A percentile compares a stretch with the other conserved stretches of the same genome.
These are phyloP conservation scores for Ceyx margarethae DNA, from an alignment of 2,113 vertebrate genomes.

Conservation along the genomic window DNA sequence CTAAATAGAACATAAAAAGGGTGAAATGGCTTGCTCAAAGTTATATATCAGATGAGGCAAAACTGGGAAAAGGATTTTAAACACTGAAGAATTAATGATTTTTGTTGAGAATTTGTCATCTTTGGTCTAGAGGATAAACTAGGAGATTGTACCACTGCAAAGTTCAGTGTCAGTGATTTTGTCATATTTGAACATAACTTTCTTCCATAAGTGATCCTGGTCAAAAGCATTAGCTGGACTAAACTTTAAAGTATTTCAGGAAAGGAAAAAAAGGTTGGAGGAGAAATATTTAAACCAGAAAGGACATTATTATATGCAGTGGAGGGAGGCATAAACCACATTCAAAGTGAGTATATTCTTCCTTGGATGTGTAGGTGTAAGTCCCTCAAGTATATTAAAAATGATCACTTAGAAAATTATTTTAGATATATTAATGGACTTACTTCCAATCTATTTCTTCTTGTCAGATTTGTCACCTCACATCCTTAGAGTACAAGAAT, in stretches of 20 bases:
- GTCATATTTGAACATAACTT: not conserved
- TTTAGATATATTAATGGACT: slow-evolving; percentile 67
- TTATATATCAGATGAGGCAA: not conserved
- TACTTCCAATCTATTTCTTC: slow-evolving; percentile 61
- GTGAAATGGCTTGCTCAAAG: not conserved
- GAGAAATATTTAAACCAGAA: slow-evolving; percentile 14
- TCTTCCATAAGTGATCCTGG: not conserved
- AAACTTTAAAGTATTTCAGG: not conserved
- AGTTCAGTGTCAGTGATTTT: not conserved
- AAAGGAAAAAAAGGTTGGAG: not conserved
- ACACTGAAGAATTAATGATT: not conserved
- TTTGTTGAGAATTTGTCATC: not conserved
- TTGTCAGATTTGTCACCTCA: slow-evolving; percentile 64
- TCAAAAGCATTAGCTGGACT: not conserved
- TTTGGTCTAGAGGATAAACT: not conserved
- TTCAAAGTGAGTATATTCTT: slow-evolving; percentile 30
- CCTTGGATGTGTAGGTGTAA: slow-evolving; percentile 45
- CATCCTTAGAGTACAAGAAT: slow-evolving; percentile 50
- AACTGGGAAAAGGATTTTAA: not conserved
- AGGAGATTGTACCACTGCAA: not conserved
- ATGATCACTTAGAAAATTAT: slow-evolving; percentile 58
- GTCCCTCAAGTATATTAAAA: slow-evolving; percentile 58
- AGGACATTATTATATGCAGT: slow-evolving; percentile 1
- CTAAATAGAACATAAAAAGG: not conserved
- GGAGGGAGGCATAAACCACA: slow-evolving; percentile 16